Evolutionary conservation across 1,140 invertebrate genomes (phyloP).

Genomic region (Potamilus streckersoni): DNA sequence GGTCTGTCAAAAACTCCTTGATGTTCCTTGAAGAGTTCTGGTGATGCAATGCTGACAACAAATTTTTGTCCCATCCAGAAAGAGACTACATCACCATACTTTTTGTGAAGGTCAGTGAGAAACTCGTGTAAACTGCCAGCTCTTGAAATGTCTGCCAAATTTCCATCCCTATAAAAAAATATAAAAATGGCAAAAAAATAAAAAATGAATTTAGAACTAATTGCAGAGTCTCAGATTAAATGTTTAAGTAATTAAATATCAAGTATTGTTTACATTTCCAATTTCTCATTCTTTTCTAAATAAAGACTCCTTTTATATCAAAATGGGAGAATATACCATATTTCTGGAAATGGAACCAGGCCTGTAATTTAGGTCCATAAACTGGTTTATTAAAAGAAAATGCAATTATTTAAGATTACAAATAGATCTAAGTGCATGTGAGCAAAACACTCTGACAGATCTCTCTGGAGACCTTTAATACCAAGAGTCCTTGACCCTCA

Average conservation of each 20-base stretch:
- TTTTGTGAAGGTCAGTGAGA: slow-evolving; percentile 57
- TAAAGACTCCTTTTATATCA: too few species aligned
- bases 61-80: slow-evolving; percentile 63
- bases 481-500: too few species aligned
- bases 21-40: slow-evolving; percentile 61
- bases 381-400: too few species aligned
- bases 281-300: too few species aligned
- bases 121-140: slow-evolving; percentile 67
- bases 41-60: slow-evolving; percentile 62
- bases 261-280: too few species aligned
- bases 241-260: background rate
- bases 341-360: too few species aligned
- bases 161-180: slow-evolving; percentile 63
- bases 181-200: background rate
- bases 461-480: too few species aligned
- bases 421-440: too few species aligned
- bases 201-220: background rate
- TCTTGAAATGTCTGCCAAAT: slow-evolving; percentile 59
- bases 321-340: too few species aligned
- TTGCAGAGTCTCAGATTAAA: background rate
- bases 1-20: slow-evolving; percentile 64
- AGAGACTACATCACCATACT: slow-evolving; percentile 61
- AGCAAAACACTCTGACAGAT: too few species aligned
- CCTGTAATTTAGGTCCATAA: too few species aligned
- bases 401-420: too few species aligned